These are phyloP conservation scores for Diuraphis noxia DNA, from an alignment of 1,140 invertebrate species.

Conservation along the genomic window DNA sequence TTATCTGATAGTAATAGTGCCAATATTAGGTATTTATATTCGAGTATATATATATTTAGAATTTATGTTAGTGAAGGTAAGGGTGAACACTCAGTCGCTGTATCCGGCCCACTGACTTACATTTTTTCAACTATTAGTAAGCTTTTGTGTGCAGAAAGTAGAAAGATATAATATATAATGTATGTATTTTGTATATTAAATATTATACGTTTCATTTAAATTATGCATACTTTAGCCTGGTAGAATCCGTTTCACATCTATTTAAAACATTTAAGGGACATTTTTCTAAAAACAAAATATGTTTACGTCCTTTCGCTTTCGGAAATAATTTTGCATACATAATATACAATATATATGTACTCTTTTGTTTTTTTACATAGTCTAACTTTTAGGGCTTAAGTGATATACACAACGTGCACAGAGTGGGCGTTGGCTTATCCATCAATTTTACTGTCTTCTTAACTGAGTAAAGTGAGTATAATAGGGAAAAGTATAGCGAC, in stretches of 20 bases:
- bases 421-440: conserved; percentile 16
- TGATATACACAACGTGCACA: background rate
- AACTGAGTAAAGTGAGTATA: background rate
- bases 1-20: background rate
- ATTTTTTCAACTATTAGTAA: background rate
- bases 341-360: background rate
- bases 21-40: background rate
- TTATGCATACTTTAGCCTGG: background rate
- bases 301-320: background rate
- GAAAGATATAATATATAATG: background rate
- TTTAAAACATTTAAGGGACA: background rate
- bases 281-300: background rate
- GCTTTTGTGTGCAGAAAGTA: background rate
- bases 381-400: background rate
- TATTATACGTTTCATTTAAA: background rate
- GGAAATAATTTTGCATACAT: background rate
- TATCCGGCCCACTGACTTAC: background rate
- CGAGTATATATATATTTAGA: background rate
- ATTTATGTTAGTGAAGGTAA: background rate
- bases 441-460: conserved; percentile 33
- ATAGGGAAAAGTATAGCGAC: background rate
- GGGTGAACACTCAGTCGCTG: background rate
- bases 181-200: background rate
- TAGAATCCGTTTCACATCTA: background rate
- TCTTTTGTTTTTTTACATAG: background rate